Base-by-base conservation (phyloP, 2,113 vertebrate genomes). In the Calcarius ornatus region DNA sequence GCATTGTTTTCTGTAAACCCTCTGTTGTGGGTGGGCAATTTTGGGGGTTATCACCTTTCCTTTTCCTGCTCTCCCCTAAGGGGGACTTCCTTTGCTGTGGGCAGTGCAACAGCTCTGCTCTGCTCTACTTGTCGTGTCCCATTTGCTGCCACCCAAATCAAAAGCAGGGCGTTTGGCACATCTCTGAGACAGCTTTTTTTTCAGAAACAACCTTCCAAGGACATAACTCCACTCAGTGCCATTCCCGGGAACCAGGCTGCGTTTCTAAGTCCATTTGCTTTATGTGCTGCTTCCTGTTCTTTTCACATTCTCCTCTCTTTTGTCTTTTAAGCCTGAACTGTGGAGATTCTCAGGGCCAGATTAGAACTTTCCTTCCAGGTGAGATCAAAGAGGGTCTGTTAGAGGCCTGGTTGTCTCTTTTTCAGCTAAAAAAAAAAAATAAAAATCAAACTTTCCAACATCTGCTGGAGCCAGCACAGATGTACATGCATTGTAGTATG, bases 321-420 rank as follows among this genome's bases (percentile, higher is more conserved):
- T 83, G 95, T 96, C 96, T 97, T 97, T 95, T 81, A 92, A 92
- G 95, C 88, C 87, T 85, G 69, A 90, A 81, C 79, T 69, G 94
- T 61, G 78, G 88, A 95, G 96, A 87, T 96, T 90, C 87, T 66
- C 14, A 38, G 93, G 92, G 86, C 90, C 63, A 90, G 77, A 92
- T 78, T 71, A 86, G 69, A 71, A 94, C 93, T 96, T 94, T 94
- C 96, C 91, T 97, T 73, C 43, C 47, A 94, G 83, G 91, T 88
- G 93, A 97, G 96, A 98, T 98, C 97, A 98, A 98, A 98, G 95
- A 76, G 60, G 48, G 53, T 81, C 25, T 81, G 86, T 56, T 69
- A 47, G 69, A 83, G 88, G 92, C 76, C 68, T 68, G 54, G 59
- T 84, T 50, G 92, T 42, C 86, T 94, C 77, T 94, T 73, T 86